phyloP scores from a whole-genome alignment of 2,113 vertebrate species.

The Mionectes macconnelli region DNA sequence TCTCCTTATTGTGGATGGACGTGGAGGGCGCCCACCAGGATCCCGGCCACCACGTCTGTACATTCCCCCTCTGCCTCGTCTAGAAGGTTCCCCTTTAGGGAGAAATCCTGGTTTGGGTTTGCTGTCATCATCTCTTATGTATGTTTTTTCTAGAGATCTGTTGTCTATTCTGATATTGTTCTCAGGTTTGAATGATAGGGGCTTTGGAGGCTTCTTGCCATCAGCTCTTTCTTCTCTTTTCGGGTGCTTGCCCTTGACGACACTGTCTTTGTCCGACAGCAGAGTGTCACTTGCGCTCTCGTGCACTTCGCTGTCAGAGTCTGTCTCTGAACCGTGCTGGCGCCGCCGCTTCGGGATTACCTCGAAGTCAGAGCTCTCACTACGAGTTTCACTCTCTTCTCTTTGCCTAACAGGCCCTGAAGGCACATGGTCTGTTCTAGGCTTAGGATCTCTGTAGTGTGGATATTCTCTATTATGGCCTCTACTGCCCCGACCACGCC shows the following conservation, averaged over 20 bases:
- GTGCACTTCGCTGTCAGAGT: conserved; percentile 94
- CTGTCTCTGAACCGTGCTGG: conserved; percentile 91
- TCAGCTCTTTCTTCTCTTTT: conserved; percentile 78
- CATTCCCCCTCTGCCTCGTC: conserved; percentile 89
- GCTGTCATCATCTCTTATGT: conserved; percentile 81
- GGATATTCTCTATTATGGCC: conserved; percentile 90
- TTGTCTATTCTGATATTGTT: conserved; percentile 69
- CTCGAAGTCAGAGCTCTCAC: conserved; percentile 97
- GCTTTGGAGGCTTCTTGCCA: conserved; percentile 72
- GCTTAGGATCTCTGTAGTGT: conserved; percentile 87
- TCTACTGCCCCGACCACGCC: conserved; percentile 85
- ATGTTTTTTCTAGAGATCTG: conserved; percentile 72
- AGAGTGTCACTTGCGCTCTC: conserved; percentile 95
- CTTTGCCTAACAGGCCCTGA: conserved; percentile 81
- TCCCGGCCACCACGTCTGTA: conserved; percentile 88
- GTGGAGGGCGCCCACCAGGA: conserved; percentile 79
- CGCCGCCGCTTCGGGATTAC: conserved; percentile 92
- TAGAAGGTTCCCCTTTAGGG: conserved; percentile 92
- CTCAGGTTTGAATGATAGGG: conserved; percentile 75
- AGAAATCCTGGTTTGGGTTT: conserved; percentile 92
- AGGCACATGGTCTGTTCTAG: conserved; percentile 79
- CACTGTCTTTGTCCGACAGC: conserved; percentile 90
- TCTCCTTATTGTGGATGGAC: conserved; percentile 84
- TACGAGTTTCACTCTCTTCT: conserved; percentile 96
- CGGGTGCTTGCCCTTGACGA: conserved; percentile 83